phyloP scores from a whole-genome alignment of 2,113 vertebrate genomes.

The Lepus americanus region DNA sequence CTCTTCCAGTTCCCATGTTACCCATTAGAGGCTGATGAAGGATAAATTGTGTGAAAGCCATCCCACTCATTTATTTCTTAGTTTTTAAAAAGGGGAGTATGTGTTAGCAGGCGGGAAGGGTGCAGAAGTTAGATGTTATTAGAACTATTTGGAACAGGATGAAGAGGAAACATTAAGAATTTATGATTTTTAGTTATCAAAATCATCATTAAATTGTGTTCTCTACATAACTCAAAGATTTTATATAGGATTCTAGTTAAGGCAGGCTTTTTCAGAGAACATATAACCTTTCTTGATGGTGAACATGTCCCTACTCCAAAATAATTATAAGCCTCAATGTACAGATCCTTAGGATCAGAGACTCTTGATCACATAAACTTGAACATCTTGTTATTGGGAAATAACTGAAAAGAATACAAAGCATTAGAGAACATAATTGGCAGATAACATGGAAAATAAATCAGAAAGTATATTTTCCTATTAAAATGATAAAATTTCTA shows the following conservation, averaged over 20 bases:
- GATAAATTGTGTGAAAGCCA: background rate
- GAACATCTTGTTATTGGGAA: background rate
- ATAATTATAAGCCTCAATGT: background rate
- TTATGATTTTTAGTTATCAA: conserved; percentile 42
- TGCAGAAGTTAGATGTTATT: background rate
- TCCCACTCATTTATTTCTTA: background rate
- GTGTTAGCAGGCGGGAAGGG: background rate
- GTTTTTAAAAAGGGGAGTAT: background rate
- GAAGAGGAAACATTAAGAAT: conserved; percentile 33
- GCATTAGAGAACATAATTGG: background rate
- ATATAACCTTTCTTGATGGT: background rate
- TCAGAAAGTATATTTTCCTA: background rate
- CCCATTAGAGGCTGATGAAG: background rate
- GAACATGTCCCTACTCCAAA: background rate
- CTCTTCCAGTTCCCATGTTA: background rate
- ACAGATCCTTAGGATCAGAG: background rate
- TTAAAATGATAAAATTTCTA: background rate
- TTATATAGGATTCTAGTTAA: background rate
- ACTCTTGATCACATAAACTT: background rate
- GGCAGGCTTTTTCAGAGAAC: conserved; percentile 14
- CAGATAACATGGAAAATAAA: background rate
- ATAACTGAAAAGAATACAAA: background rate
- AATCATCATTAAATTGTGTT: background rate
- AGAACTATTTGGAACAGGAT: conserved; percentile 35
- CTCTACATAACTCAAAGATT: background rate